phyloP scores from a whole-genome alignment of 1,140 invertebrate species.

The Caenorhabditis latens region DNA sequence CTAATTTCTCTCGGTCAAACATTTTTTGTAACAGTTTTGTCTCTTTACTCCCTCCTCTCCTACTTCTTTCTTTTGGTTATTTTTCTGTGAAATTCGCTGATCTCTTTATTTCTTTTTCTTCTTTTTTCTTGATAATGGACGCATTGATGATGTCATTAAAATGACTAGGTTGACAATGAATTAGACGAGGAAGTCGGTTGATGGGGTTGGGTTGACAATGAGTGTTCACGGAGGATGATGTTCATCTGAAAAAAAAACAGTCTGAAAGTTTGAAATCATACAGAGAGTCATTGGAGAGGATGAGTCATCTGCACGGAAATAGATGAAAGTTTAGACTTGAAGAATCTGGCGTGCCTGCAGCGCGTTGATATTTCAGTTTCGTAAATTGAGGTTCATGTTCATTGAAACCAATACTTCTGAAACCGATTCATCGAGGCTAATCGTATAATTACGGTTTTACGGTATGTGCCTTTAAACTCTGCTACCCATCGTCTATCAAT shows the following conservation, averaged over 20 bases:
- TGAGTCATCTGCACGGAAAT: no score
- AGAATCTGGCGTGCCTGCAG: no score
- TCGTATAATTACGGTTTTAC: no score
- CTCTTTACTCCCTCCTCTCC: conserved; percentile 11
- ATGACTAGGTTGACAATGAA: background rate
- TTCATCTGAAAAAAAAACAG: background rate
- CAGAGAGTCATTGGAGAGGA: background rate
- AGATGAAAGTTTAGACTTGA: no score
- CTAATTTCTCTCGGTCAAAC: background rate
- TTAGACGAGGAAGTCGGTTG: conserved; percentile 20
- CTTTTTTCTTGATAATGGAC: conserved; percentile 11
- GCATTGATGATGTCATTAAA: conserved; percentile 22
- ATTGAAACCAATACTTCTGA: no score
- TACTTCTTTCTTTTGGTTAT: background rate
- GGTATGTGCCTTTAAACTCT: no score
- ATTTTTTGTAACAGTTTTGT: conserved; percentile 54
- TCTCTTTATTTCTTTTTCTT: background rate
- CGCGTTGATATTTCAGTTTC: no score
- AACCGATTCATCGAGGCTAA: no score
- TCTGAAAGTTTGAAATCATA: background rate
- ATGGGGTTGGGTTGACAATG: background rate
- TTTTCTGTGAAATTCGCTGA: conserved; percentile 51
- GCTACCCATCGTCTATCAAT: no score
- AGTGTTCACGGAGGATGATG: no score
- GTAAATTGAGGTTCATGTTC: no score